phyloP scores from a whole-genome alignment of 2,888 invertebrate species.

The Dynastes maya region DNA sequence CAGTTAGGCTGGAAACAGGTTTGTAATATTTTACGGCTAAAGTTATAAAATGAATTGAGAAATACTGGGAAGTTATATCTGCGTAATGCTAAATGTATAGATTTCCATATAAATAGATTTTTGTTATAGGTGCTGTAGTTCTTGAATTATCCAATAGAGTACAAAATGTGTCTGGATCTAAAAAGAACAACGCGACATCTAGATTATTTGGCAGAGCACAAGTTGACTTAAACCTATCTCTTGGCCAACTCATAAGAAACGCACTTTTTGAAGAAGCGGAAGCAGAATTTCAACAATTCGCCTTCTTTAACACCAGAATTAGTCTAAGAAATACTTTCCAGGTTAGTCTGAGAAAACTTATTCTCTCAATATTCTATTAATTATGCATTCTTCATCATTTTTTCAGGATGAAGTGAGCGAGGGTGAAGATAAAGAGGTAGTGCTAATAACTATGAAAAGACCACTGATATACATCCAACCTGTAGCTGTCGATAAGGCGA shows the following conservation, averaged over 20 bases:
- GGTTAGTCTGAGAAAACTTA: slow-evolving; percentile 54
- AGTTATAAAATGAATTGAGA: background rate
- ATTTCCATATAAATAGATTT: background rate
- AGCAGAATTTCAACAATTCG: slow-evolving; percentile 97
- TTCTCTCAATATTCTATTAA: too few species aligned
- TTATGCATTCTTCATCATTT: slow-evolving; percentile 59
- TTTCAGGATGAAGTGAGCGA: slow-evolving; percentile 92
- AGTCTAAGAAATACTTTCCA: slow-evolving; percentile 72
- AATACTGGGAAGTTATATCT: background rate
- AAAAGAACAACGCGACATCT: slow-evolving; percentile 76
- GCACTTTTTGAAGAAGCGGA: slow-evolving; percentile 98
- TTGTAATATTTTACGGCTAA: slow-evolving; percentile 4
- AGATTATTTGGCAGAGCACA: slow-evolving; percentile 87
- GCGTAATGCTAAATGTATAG: too few species aligned
- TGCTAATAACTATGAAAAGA: slow-evolving; percentile 91
- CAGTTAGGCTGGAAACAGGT: slow-evolving; percentile 95
- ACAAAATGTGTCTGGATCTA: slow-evolving; percentile 82
- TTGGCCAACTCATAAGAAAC: slow-evolving; percentile 95
- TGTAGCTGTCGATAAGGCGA: slow-evolving; percentile 97
- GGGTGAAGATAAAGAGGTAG: slow-evolving; percentile 87
- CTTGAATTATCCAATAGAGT: slow-evolving; percentile 95
- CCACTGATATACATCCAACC: slow-evolving; percentile 98
- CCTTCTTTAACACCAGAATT: slow-evolving; percentile 97
- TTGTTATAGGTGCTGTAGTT: slow-evolving; percentile 81
- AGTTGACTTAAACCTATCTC: slow-evolving; percentile 93